Base-by-base conservation (phyloP, 2,113 vertebrate genomes). In the Phainopepla nitens region DNA sequence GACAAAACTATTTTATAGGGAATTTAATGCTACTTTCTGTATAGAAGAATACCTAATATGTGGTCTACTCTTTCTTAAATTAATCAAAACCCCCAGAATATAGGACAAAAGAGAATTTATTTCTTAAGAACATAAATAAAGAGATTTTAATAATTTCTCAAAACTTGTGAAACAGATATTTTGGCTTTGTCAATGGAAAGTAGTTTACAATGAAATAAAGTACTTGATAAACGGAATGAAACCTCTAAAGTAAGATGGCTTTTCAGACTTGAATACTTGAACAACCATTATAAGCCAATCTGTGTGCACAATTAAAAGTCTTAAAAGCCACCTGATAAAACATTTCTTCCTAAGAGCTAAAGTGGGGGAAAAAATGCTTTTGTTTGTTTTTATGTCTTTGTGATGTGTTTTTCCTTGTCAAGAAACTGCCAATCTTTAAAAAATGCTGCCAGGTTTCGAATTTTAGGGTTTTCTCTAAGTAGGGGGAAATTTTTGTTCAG, bases 291-390 rank as follows among this genome's bases (percentile, higher is more conserved):
- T 78, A 24, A 66, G 23, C 8, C 36, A 66, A 44, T 1, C 2
- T 35, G 1, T 49, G 22, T 22, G 15, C 7, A 33, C 15, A 70
- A 41, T 57, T 24, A 57, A 81, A 82, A 91, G 33, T 5, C 15
- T 53, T 73, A 29, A 93, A 36, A 69, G 7, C 2, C 36, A 41
- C 8, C 5, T 71, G 11, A 13, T 25, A 42, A 20, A 47, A 18
- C 3, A 65, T 35, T 75, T 82, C 25, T 68, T 58, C 14, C 1
- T 27, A 42, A 60, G n/a, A 75, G 4, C 36, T 45, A 22, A 13
- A 76, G 22, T 10, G 4, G 8, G 6, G 21, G 15, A 0, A 4
- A 4, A 42, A 18, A 6, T 3, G 5, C 1, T 5, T 75, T n/a
- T 44, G 12, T 8, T 71, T 56, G 10, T 50, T 62, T 5, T 39